These are phyloP conservation scores for Petromus typicus DNA, from an alignment of 2,113 vertebrate genomes.

Conservation along the genomic window DNA sequence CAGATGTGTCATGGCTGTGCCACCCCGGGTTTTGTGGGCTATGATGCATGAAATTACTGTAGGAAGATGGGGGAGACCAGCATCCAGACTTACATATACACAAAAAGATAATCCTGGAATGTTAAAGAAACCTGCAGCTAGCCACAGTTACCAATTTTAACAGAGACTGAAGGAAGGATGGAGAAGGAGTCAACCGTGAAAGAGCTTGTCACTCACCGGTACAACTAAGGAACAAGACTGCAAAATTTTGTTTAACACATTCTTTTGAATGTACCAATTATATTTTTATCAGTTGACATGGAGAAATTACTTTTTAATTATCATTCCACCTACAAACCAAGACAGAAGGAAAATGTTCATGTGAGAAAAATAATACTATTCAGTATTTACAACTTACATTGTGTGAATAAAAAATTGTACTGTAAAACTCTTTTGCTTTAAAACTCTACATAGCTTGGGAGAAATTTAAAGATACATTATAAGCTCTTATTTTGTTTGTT, in stretches of 20 bases:
- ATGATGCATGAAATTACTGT: conserved; percentile 83
- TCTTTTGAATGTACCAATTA: background rate
- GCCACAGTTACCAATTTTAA: conserved; percentile 52
- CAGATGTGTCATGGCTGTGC: conserved; percentile 70
- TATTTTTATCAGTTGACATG: background rate
- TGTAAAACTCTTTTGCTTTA: conserved; percentile 18
- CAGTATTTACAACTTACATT: background rate
- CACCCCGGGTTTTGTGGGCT: conserved; percentile 77
- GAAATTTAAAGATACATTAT: conserved; percentile 46
- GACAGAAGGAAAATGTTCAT: conserved; percentile 31
- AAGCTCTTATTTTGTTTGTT: background rate
- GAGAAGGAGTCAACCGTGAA: rapidly evolving
- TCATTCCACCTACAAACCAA: background rate
- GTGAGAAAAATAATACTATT: background rate
- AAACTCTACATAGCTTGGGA: conserved; percentile 61
- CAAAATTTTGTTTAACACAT: background rate
- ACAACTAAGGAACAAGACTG: background rate
- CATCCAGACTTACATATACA: conserved; percentile 67
- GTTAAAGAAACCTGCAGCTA: conserved; percentile 81
- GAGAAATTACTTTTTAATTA: background rate
- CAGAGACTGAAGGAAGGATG: background rate
- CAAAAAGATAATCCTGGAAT: conserved; percentile 75
- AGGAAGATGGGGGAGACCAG: conserved; percentile 75
- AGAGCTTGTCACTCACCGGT: background rate
- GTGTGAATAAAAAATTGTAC: background rate